Evolutionary conservation across 2,797 vertebrate genomes (phyloP).

Genomic region (Stomatorhinus walkeri): DNA sequence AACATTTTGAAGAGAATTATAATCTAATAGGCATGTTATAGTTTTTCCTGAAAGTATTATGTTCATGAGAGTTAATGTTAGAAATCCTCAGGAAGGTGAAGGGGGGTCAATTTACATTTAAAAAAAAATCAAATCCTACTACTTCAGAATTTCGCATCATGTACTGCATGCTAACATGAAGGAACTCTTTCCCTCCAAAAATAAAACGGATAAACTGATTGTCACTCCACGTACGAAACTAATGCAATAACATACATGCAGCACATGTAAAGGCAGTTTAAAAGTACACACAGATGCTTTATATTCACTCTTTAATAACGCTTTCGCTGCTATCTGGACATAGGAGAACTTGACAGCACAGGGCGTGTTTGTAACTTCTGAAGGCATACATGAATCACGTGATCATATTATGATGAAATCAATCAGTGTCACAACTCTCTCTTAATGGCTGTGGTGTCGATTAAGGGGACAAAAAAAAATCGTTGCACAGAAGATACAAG

Average conservation of each 20-base stretch:
- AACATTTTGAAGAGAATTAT: not conserved
- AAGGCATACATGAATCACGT: not conserved
- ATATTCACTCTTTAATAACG: not conserved
- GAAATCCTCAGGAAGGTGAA: not conserved
- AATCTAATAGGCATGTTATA: not conserved
- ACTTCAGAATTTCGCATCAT: not conserved
- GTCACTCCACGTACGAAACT: not conserved
- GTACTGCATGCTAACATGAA: not conserved
- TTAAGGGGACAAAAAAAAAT: no score
- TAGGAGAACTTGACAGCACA: no score
- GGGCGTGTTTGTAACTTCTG: not conserved
- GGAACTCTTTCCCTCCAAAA: not conserved
- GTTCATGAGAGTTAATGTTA: not conserved
- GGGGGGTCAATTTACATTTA: not conserved
- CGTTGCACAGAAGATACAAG: not conserved
- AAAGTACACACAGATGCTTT: not conserved
- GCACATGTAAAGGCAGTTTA: not conserved
- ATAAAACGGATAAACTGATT: not conserved
- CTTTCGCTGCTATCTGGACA: not conserved
- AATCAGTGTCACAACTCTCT: no score
- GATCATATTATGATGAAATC: no score
- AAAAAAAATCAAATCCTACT: not conserved
- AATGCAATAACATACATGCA: not conserved
- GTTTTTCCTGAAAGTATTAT: not conserved
- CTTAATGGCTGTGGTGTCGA: no score